Evolutionary conservation across 2,113 vertebrate species (phyloP), one percentile per base, ranked within the genome.

Genomic region (Triplophysa siluroides): DNA sequence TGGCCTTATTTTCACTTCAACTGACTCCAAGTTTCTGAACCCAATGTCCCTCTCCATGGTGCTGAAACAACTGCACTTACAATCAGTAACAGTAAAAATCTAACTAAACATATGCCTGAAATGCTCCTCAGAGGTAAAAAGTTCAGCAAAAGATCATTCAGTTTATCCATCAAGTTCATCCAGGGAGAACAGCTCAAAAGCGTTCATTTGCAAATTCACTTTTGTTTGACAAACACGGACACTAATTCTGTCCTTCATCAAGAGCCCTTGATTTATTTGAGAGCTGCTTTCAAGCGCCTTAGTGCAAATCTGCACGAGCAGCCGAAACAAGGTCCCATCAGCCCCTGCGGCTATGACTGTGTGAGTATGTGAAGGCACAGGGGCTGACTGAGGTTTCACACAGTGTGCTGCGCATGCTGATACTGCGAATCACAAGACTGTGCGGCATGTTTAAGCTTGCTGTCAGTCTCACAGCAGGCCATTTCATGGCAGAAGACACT

Each of bases 401-500:
- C 78, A 76, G 45, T 8, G 41, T 0, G 56, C 70, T 72, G 52
- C 70, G 69, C 76, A 74, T 69, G n/a, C 78, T 63, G 75, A 64
- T 83, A 33, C 19, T 64, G 62, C 63, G 7, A 74, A 62, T 61
- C 71, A 45, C 71, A 62, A 13, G 71, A 62, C 33, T 62, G 54
- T 74, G 71, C 43, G 56, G 71, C 71, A 74, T 60, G 71, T 74
- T 74, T 61, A 74, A 78, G 81, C 76, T n/a, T 64, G 23, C 14
- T 78, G 76, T 83, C 81, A 83, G 76, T 83, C 76, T 67, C 23
- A 74, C 50, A 66, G 52, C 45, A 84, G 63, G 68, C n/a, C 8
- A 69, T 84, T 71, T 78, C 85, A 86, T 84, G 84, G 86, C 81
- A 86, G 84, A 71, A 82, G 85, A 88, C 89, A 89, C 82, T 67